Base-by-base conservation (phyloP, 2,888 invertebrate genomes). In the Coleophora deauratella region DNA sequence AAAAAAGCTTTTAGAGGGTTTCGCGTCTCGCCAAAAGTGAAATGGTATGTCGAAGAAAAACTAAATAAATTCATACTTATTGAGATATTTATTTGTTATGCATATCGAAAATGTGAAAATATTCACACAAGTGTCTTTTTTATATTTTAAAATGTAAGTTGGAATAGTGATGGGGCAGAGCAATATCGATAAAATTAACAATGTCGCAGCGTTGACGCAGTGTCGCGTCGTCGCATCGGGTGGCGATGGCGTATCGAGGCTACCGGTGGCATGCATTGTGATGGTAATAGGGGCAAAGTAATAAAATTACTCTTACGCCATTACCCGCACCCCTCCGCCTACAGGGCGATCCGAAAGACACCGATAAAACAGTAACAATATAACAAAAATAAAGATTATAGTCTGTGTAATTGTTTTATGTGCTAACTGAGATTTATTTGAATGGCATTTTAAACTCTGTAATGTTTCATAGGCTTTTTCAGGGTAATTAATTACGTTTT, bases 241-340 rank as follows among this genome's bases (percentile, higher is more conserved):
- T 65, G 55, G 21, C 55, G 54, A n/a, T n/a, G n/a, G 62, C 69
- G 67, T 72, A 76, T 76, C 76, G 72, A 72, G 73, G 62, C 71
- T 70, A 62, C 79, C 75, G 75, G 79, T 77, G 71, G 74, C 72
- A 67, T 72, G 73, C 71, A 84, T 84, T 84, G 84, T 84, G 72
- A 85, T 84, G 85, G 73, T 84, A 81, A 85, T 85, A 70, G 84
- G 84, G 80, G 80, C 77, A 84, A 75, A 82, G 82, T 85, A 85
- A 84, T 85, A 85, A 85, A 85, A 85, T 85, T 84, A 85, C 84
- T 84, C 70, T 81, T 82, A 84, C 71, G 75, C 85, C 85, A 85
- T 84, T 85, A 84, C 84, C 68, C 79, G 68, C 53, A 71, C 65
- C 78, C 79, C 80, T 66, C 67, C 57, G 62, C 51, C 64, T 77